A percentile compares a stretch with the other conserved stretches of the same genome.
Evolutionary conservation across 2,888 invertebrate genomes (phyloP).

Genomic region (Drosophila anomelani): DNA sequence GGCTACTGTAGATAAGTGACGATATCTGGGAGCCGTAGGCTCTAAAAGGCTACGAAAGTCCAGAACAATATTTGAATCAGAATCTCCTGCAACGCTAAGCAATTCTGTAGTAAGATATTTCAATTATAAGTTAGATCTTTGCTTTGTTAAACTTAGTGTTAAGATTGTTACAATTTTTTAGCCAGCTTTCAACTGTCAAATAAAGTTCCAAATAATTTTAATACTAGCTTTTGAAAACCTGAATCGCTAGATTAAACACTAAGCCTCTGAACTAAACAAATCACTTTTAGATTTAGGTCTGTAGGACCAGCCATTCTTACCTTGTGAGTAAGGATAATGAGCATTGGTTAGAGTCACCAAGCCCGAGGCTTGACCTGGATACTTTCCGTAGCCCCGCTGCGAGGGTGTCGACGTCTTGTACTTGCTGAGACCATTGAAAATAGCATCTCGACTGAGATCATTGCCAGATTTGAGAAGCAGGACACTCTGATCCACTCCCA

Average conservation of each 20-base stretch:
- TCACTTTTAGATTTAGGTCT: neutral
- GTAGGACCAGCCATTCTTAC: conserved; percentile 59
- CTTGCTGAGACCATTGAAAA: conserved; percentile 87
- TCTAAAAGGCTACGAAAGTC: neutral
- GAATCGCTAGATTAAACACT: neutral
- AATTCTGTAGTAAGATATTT: neutral
- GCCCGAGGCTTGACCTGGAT: conserved; percentile 80
- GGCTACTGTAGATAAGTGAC: too few species aligned
- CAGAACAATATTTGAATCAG: too few species aligned
- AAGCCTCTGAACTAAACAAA: neutral
- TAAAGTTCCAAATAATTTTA: neutral
- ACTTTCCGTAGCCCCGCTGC: conserved; percentile 73
- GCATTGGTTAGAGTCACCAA: conserved; percentile 83
- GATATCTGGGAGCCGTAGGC: neutral
- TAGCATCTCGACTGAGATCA: conserved; percentile 85
- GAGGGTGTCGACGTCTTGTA: conserved; percentile 86
- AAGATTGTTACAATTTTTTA: neutral
- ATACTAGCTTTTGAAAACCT: neutral
- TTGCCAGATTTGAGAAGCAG: conserved; percentile 89
- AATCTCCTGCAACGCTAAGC: neutral
- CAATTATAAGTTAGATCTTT: neutral
- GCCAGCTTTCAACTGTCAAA: neutral
- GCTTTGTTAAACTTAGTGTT: neutral
- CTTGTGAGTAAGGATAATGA: conserved; percentile 73
- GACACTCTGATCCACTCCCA: conserved; percentile 95